These are phyloP conservation scores for Aproaerema taeniolella DNA, from an alignment of 2,888 invertebrate genomes.

Conservation along the genomic window DNA sequence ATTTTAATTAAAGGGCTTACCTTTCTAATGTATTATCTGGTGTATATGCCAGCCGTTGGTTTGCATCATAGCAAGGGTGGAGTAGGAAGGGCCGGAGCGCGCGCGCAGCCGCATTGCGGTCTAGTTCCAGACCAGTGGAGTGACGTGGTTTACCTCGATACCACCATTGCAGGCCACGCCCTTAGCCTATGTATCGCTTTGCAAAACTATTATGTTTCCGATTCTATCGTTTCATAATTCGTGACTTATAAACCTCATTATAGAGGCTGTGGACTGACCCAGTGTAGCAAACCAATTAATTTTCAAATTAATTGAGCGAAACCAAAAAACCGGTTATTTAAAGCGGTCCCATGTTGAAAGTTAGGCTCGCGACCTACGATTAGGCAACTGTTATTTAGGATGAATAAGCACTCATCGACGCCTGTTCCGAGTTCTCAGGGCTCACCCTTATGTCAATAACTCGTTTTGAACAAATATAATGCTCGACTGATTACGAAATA, in stretches of 20 bases:
- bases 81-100: background rate
- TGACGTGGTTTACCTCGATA: slow-evolving; percentile 13
- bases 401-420: slow-evolving; percentile 28
- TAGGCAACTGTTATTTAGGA: slow-evolving; percentile 60
- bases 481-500: too few relatives aligned
- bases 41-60: background rate
- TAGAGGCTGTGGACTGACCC: slow-evolving; percentile 39
- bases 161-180: background rate
- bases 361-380: slow-evolving; percentile 59
- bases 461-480: too few relatives aligned
- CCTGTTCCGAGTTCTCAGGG: background rate
- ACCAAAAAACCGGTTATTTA: slow-evolving; percentile 53
- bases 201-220: background rate
- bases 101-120: slow-evolving; percentile 15
- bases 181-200: background rate
- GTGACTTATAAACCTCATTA: slow-evolving; percentile 52
- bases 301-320: slow-evolving; percentile 64
- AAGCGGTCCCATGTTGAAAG: slow-evolving; percentile 59
- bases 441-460: too few relatives aligned
- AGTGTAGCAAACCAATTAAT: slow-evolving; percentile 58
- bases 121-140: slow-evolving; percentile 22
- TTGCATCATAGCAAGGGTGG: background rate
- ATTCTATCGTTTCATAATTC: slow-evolving; percentile 42
- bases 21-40: too few relatives aligned
- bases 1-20: too few relatives aligned